These are phyloP conservation scores for Synanthedon vespiformis DNA, from an alignment of 2,888 invertebrate genomes.

Conservation along the genomic window DNA sequence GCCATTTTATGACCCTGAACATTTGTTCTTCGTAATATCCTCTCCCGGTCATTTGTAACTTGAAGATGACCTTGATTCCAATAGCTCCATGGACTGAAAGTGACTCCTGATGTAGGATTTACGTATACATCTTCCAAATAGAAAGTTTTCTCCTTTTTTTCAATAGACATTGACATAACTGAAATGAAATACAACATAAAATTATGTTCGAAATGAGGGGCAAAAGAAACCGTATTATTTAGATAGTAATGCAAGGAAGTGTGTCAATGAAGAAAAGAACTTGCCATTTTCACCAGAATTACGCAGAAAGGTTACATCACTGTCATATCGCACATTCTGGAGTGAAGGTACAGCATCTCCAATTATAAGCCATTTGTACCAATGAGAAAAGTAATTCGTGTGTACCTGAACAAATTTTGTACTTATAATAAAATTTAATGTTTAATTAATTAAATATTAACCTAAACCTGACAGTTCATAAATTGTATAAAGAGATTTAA, in stretches of 20 bases:
- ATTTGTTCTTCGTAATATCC: neutral
- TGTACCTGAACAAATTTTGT: constrained; percentile 17
- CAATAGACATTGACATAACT: neutral
- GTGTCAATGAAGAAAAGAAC: no score
- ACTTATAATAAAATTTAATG: no score
- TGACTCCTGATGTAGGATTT: constrained; percentile 30
- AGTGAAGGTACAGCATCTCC: constrained; percentile 22
- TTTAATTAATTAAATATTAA: no score
- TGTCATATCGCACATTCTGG: constrained; percentile 30
- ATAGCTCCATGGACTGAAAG: constrained; percentile 34
- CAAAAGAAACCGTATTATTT: no score
- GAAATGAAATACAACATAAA: no score
- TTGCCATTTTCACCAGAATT: neutral
- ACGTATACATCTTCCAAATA: constrained; percentile 32
- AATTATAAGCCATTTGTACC: constrained; percentile 43
- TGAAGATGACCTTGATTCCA: constrained; percentile 25
- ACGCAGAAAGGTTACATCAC: constrained; percentile 26
- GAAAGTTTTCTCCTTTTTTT: constrained; percentile 1
- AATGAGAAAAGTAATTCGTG: constrained; percentile 23
- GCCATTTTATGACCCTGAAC: constrained; percentile 30
- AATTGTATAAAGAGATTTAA: no score
- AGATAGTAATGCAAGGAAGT: no score
- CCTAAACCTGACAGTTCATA: no score
- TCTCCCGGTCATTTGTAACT: constrained; percentile 15
- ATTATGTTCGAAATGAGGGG: no score